Base-by-base conservation (phyloP, 2,113 vertebrate genomes). In the Ictidomys tridecemlineatus region DNA sequence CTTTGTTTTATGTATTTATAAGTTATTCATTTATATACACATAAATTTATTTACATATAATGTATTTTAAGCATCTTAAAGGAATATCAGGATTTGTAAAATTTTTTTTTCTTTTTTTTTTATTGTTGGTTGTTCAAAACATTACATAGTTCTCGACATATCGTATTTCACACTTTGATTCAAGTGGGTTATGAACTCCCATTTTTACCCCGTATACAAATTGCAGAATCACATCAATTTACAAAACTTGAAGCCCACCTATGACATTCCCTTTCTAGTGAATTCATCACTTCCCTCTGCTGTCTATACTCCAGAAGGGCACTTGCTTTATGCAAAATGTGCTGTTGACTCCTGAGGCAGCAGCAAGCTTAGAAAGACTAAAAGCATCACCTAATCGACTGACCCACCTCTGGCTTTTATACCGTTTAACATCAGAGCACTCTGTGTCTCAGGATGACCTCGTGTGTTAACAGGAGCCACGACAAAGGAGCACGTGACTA, bases 61-160 rank as follows among this genome's bases (percentile, higher is more conserved):
- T 65, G 32, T 24, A 76, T 69, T 85, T 85, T 80, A 86, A 69
- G 13, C n/a, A 65, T 92, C 82, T 95, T 76, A 85, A n/a, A 11
- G 20, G 34, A 86, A 73, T 69, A 39, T 28, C 61, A 93, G n/a
- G 61, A 85, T 87, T 73, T 79, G 58, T 13, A 87, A 79, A 93
- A 37, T 65, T 37, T 18, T 22, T 53, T 91, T n/a, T n/a, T n/a
- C n/a, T n/a, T n/a, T n/a, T n/a, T n/a, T n/a, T n/a, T n/a, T n/a
- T n/a, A n/a, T n/a, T n/a, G n/a, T n/a, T n/a, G n/a, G n/a, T n/a
- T n/a, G n/a, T n/a, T n/a, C n/a, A n/a, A n/a, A n/a, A n/a, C n/a
- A n/a, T n/a, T n/a, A n/a, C n/a, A n/a, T n/a, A n/a, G n/a, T n/a
- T n/a, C n/a, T n/a, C n/a, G n/a, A n/a, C n/a, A n/a, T n/a, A n/a